Percentiles rank a stretch among this genome's conserved stretches.
Conservation (phyloP, 1,140 invertebrate genomes). For the Hyles vespertilio region DNA sequence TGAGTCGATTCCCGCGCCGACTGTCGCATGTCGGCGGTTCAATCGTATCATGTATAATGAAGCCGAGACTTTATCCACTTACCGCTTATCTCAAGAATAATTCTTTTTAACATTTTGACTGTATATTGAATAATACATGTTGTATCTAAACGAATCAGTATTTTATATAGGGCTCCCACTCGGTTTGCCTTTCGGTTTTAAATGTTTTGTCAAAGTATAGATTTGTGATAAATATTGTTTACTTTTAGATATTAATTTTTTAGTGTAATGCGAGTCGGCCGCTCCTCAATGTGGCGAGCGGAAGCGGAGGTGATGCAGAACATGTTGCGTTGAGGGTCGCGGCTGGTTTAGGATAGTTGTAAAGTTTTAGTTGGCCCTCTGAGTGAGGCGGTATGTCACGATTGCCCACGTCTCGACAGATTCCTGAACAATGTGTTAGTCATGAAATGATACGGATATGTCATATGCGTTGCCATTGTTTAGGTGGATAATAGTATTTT, state of each 20-base stretch:
- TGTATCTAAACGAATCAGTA: slow-evolving; percentile 28
- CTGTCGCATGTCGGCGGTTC: background rate
- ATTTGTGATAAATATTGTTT: slow-evolving; percentile 64
- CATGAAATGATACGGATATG: slow-evolving; percentile 52
- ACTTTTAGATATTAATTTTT: slow-evolving; percentile 47
- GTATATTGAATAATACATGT: slow-evolving; percentile 18
- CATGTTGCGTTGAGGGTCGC: background rate
- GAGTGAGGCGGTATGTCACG: background rate
- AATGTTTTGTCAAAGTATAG: slow-evolving; percentile 28
- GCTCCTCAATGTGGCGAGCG: slow-evolving; percentile 6
- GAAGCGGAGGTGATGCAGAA: background rate
- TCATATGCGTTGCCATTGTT: slow-evolving; percentile 71
- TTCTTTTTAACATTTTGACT: slow-evolving; percentile 17
- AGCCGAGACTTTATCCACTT: too few species aligned
- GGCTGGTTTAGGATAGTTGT: background rate
- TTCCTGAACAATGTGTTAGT: slow-evolving; percentile 56
- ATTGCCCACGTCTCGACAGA: slow-evolving; percentile 6
- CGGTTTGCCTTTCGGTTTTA: slow-evolving; percentile 16
- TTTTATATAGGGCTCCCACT: slow-evolving; percentile 21
- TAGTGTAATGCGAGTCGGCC: slow-evolving; percentile 26
- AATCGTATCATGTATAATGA: too few species aligned
- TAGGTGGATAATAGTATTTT: slow-evolving; percentile 48
- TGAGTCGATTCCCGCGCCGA: background rate
- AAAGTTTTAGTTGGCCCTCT: background rate
- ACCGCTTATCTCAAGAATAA: slow-evolving; percentile 3